A percentile compares a stretch with the other conserved stretches of the same genome.
Evolutionary conservation across 23 tunicate genomes (phyloP).

Genomic region (Trididemnum clinides): DNA sequence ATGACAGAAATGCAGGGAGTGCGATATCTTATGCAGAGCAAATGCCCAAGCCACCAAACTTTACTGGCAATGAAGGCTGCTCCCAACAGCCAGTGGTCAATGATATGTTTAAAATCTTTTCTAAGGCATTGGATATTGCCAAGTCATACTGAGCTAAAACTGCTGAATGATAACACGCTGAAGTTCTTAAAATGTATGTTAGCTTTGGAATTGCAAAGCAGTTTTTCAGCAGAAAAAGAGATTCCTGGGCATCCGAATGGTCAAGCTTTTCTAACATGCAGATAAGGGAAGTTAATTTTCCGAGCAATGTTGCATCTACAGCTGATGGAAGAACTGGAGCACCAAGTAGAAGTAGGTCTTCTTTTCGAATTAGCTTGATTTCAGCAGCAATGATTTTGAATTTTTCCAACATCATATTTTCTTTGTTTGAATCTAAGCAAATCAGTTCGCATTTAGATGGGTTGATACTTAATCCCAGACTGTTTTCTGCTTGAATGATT

Average conservation of each 20-base stretch:
- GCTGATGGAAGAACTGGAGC: conserved; percentile 5
- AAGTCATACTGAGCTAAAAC: conserved; percentile 1
- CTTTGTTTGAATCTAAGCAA: background rate
- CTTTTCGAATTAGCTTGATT: background rate
- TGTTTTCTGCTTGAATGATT: background rate
- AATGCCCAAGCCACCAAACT: too few species aligned
- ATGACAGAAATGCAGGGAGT: too few species aligned
- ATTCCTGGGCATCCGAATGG: background rate
- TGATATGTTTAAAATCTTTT: too few species aligned
- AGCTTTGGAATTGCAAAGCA: conserved; percentile 14
- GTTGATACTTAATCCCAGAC: background rate
- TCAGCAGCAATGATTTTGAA: background rate
- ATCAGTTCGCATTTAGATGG: background rate
- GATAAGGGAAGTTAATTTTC: background rate
- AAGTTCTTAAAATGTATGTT: background rate
- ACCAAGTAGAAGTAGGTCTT: background rate
- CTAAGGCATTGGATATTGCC: background rate
- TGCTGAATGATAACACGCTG: background rate
- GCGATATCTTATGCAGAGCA: too few species aligned
- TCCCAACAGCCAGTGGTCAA: too few species aligned
- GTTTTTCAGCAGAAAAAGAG: background rate
- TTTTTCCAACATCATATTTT: background rate
- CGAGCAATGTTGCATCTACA: background rate
- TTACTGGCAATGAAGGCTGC: too few species aligned
- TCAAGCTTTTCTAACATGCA: background rate